Evolutionary conservation across 2,113 vertebrate genomes (phyloP), one percentile per base, ranked within the genome.

Genomic region (Crotalus tigris): DNA sequence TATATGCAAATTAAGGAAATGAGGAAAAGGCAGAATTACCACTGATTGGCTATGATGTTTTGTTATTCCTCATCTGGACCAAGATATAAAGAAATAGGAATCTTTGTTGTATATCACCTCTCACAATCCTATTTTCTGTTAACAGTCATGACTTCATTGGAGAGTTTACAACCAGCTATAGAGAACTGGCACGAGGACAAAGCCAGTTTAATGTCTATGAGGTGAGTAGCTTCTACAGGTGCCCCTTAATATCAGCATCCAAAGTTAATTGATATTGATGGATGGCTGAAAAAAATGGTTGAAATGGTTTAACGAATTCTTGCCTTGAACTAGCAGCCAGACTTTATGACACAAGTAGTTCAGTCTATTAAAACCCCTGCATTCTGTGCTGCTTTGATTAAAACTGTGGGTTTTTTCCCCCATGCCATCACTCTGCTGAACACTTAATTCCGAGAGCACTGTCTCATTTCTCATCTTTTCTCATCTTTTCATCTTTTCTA

Each of bases 81-180:
- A 29, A 57, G 15, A 3, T 26, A 5, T 7, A 39, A 12, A 24
- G 19, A 59, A 81, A 59, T 59, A 10, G 23, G 46, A 5, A 10
- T 10, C 29, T 57, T 10, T 87, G 15, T n/a, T 90, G n/a, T 90
- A 12, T 15, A 46, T 21, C 10, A 33, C 33, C 87, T 69, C 55
- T 93, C 46, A 93, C 19, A 86, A 24, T 2, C 88, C 75, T 88
- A 59, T 88, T 87, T 61, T 0, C 29, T 1, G 9, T 64, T 95
- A 96, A 1, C 97, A 99, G 99, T 96, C 99, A 99, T 0, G 99
- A 99, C 97, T 99, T 99, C 97, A 99, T 99, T 1, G 99, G 99
- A n/a, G 99, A 99, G 95, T 99, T 99, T 95, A 99, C 98, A 87
- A 99, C 99, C 95, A 99, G 98, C 97, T 99, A 99, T 97, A 96